phyloP scores from a whole-genome alignment of 2,888 invertebrate genomes.

The Ochropleura plecta region DNA sequence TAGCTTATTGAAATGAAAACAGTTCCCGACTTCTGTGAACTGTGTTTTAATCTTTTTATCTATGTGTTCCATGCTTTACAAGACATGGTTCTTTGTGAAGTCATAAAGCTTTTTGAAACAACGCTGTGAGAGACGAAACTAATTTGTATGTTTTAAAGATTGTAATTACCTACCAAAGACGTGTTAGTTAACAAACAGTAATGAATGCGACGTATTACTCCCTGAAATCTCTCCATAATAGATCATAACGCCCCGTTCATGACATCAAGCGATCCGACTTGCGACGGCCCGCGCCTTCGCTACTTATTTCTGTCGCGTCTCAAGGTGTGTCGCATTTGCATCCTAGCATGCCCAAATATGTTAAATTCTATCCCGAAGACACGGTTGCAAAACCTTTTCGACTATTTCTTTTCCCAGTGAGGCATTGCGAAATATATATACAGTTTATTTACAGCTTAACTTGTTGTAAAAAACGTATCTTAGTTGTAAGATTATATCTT shows the following conservation, averaged over 20 bases:
- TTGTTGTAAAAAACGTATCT: background rate
- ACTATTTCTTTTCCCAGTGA: background rate
- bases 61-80: slow-evolving; percentile 2
- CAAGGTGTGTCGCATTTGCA: background rate
- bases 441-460: background rate
- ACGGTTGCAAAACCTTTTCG: background rate
- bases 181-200: background rate
- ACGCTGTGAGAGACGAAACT: background rate
- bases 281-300: background rate
- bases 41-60: slow-evolving; percentile 9
- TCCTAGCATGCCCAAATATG: background rate
- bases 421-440: background rate
- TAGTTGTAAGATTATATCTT: no score
- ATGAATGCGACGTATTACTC: background rate
- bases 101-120: background rate
- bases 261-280: background rate
- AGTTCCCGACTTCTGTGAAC: slow-evolving; percentile 8
- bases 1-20: slow-evolving; percentile 19
- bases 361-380: background rate
- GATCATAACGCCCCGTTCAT: background rate
- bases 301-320: background rate
- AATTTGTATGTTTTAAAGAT: background rate
- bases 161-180: background rate
- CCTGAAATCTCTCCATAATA: background rate
- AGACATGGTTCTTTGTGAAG: slow-evolving; percentile 6